Percentiles rank a stretch among this genome's conserved stretches.
These are phyloP conservation scores for Dolichomitus sp. DNA, from an alignment of 2,888 invertebrate genomes.

Conservation along the genomic window DNA sequence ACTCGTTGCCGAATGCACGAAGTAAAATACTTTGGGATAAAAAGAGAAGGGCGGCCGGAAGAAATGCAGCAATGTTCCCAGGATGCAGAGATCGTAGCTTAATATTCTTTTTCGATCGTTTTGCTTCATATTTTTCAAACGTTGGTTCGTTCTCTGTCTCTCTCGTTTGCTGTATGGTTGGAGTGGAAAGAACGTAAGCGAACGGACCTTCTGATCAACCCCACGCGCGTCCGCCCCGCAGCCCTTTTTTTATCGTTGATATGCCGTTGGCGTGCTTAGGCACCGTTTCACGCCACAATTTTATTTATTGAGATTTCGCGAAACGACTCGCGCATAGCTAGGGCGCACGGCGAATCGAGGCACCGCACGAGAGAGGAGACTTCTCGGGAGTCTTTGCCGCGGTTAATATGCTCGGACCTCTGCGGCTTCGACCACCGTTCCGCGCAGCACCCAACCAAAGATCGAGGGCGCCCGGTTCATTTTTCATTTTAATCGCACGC, in stretches of 20 bases:
- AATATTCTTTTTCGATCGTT: slow-evolving; percentile 48
- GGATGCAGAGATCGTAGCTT: slow-evolving; percentile 31
- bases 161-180: slow-evolving; percentile 47
- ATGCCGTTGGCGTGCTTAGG: slow-evolving; percentile 81
- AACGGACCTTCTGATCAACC: slow-evolving; percentile 57
- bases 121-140: slow-evolving; percentile 38
- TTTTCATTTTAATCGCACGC: slow-evolving; percentile 66
- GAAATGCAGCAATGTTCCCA: slow-evolving; percentile 2
- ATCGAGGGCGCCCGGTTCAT: slow-evolving; percentile 65
- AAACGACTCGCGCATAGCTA: slow-evolving; percentile 65
- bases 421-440: slow-evolving; percentile 35
- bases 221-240: slow-evolving; percentile 44
- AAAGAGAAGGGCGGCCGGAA: background rate
- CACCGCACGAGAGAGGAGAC: background rate
- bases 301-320: slow-evolving; percentile 75
- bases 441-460: slow-evolving; percentile 43
- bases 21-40: slow-evolving; percentile 3
- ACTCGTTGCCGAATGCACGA: background rate
- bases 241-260: slow-evolving; percentile 77
- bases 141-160: slow-evolving; percentile 56
- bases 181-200: slow-evolving; percentile 41
- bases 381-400: slow-evolving; percentile 18
- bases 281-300: slow-evolving; percentile 82
- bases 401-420: slow-evolving; percentile 47
- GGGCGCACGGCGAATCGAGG: slow-evolving; percentile 59